These are phyloP conservation scores for Nomada lathburiana DNA, from an alignment of 2,888 invertebrate species.

Conservation along the genomic window DNA sequence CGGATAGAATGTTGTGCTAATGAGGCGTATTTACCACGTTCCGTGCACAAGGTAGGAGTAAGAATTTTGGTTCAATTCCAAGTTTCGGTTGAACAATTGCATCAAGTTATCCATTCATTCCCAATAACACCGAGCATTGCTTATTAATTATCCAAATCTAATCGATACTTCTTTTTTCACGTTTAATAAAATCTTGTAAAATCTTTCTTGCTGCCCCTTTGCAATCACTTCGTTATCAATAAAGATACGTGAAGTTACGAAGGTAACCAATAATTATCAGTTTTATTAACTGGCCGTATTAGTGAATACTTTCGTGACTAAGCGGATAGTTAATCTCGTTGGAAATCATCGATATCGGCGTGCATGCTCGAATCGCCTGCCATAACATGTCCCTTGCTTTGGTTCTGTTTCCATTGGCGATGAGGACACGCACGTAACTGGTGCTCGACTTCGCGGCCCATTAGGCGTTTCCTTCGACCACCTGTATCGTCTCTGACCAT, in stretches of 20 bases:
- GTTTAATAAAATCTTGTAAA: not conserved
- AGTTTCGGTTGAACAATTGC: no score
- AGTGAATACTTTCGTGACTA: constrained; percentile 35
- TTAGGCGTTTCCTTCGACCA: constrained; percentile 72
- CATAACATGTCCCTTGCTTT: constrained; percentile 58
- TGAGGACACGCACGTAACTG: constrained; percentile 48
- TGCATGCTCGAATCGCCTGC: constrained; percentile 56
- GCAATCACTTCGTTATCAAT: constrained; percentile 2
- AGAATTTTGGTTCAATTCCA: no score
- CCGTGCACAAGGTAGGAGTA: no score
- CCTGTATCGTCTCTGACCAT: constrained; percentile 41
- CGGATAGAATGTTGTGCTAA: no score
- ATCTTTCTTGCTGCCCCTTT: not conserved
- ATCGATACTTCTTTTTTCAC: no score
- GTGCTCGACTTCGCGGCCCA: constrained; percentile 72
- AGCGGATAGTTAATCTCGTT: constrained; percentile 66
- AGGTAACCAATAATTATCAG: constrained; percentile 50
- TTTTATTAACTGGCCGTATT: constrained; percentile 60
- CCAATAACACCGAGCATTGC: no score
- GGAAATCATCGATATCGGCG: constrained; percentile 66
- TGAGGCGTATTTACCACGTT: no score
- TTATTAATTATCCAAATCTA: no score
- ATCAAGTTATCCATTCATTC: no score
- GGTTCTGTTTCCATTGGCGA: constrained; percentile 29
- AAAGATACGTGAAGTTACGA: constrained; percentile 22